Percentiles rank a stretch among this genome's conserved stretches.
Evolutionary conservation across 2,113 vertebrate species (phyloP).

Genomic region (Gopherus evgoodei): DNA sequence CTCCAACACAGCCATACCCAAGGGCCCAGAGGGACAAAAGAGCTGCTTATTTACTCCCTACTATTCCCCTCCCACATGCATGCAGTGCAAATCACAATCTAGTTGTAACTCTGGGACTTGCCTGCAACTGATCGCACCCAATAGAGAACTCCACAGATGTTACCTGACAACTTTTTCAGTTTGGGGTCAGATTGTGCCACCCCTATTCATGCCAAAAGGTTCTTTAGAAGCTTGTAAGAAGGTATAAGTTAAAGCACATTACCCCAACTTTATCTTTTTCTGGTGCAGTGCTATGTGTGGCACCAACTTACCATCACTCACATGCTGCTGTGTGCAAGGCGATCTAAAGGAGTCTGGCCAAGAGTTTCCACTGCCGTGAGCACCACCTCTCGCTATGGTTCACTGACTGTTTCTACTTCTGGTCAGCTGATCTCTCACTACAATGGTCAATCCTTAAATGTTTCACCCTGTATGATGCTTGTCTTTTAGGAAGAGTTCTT

Average conservation of each 20-base stretch:
- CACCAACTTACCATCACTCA: background rate
- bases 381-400: fast-evolving
- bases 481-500: background rate
- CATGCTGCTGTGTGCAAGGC: background rate
- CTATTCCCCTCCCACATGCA: background rate
- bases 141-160: background rate
- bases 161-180: background rate
- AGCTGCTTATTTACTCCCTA: background rate
- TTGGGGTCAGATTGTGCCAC: background rate
- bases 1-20: too few relatives aligned
- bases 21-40: background rate
- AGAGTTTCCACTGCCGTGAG: fast-evolving
- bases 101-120: background rate
- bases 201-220: background rate
- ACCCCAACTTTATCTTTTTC: background rate
- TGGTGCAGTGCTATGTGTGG: background rate
- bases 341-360: background rate
- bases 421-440: background rate
- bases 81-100: background rate
- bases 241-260: background rate
- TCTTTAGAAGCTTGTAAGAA: background rate
- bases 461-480: background rate
- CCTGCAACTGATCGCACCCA: background rate
- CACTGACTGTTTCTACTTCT: background rate
- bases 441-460: background rate